Conservation (phyloP, 2,113 vertebrate species). For the Dryoscopus gambensis region DNA sequence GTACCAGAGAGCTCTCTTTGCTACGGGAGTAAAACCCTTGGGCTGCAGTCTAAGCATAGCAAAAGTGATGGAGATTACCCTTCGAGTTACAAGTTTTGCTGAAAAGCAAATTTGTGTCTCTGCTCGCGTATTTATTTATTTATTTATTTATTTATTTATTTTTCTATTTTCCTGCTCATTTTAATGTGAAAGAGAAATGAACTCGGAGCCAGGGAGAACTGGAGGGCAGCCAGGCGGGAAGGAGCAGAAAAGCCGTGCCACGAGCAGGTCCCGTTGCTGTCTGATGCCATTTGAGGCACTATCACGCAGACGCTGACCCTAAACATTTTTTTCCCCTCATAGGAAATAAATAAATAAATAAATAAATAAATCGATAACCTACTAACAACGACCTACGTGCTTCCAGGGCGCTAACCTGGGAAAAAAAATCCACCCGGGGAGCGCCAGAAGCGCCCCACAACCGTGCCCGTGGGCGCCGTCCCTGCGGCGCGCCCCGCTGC, state of each 20-base stretch:
- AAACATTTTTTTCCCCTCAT: no score
- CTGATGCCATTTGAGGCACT: background rate
- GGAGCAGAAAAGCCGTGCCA: background rate
- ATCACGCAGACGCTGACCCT: background rate
- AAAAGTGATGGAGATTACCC: background rate
- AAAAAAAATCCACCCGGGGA: fast-evolving
- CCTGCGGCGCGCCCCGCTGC: fast-evolving
- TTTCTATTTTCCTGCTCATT: background rate
- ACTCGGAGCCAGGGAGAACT: background rate
- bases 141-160: background rate
- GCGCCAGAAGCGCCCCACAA: background rate
- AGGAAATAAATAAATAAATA: no score
- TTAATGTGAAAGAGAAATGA: background rate
- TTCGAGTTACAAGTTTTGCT: background rate
- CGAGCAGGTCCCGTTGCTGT: background rate
- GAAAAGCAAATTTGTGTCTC: background rate
- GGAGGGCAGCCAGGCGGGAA: background rate
- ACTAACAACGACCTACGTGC: background rate
- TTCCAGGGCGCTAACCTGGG: no score
- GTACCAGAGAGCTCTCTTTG: background rate
- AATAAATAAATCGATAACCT: no score
- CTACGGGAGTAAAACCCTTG: background rate
- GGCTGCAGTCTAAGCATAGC: background rate
- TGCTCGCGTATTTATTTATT: background rate
- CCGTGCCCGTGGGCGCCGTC: no score